Evolutionary conservation across 2,888 invertebrate genomes (phyloP), one percentile per base, ranked within the genome.

Genomic region (Limnephilus lunatus): DNA sequence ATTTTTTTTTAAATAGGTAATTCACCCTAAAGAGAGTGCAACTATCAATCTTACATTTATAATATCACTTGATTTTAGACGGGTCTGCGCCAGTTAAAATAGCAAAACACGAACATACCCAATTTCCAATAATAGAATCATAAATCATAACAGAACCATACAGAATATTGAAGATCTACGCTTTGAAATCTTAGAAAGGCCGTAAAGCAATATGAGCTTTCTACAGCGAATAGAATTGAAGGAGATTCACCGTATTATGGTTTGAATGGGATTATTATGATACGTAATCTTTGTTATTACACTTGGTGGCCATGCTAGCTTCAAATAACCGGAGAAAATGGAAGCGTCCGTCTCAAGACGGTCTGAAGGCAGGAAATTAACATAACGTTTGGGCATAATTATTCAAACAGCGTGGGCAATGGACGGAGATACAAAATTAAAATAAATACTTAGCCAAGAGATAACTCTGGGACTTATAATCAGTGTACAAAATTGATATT

Each of bases 291-390:
- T 44, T 44, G 86, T 86, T n/a, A 86, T 44, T 86, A 86, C 39
- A 44, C 30, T 44, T 15, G 35, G 85, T 35, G 12, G 85, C 85
- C 85, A 39, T 11, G 85, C 82, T 19, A 44, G 48, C 86, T 44
- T 86, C 39, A 86, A 44, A 86, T 44, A 44, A 44, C 30, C 86
- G 86, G 25, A 44, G 86, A n/a, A 11, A 86, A 86, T 86, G 14
- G 44, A n/a, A 85, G n/a, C n/a, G 39, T 85, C 35, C 35, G 44
- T 30, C 44, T 68, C n/a, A 25, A 44, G 48, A 32, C 83, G 19
- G 32, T 25, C 44, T n/a, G 44, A 25, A 86, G 30, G n/a, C 30
- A 44, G 44, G 86, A 44, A 86, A 30, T 83, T 83, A 32, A 32
- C 32, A 35, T 83, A 35, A 32, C n/a, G 83, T 83, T 25, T 39